Evolutionary conservation across 2,113 vertebrate species (phyloP), one percentile per base, ranked within the genome.

Genomic region (Excalfactoria chinensis): DNA sequence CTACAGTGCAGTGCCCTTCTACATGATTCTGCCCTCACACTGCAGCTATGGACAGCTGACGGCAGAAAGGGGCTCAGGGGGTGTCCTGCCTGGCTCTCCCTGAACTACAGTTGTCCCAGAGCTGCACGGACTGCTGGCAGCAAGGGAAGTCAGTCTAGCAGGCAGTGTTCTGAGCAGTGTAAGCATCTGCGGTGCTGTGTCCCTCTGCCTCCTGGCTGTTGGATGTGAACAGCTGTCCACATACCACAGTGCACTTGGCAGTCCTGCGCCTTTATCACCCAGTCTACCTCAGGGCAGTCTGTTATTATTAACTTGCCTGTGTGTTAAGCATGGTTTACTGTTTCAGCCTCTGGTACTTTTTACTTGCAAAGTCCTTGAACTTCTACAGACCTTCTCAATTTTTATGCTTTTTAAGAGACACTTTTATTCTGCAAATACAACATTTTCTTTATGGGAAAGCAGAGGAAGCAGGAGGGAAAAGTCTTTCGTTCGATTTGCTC

Each of bases 1-100:
- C 53, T 64, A 14, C 34, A 30, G 9, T 9, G 58, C 22, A 17
- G 4, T 21, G 37, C 9, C 34, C 21, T 56, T 4, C 1, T 49
- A 15, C 2, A 1, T 55, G 64, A 70, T 11, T 51, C 69, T 2
- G 1, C 26, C 3, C 22, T 43, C 51, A 7, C 2, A 0, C 56
- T 78, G 51, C 53, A 6, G 10, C 73, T 46, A 12, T 0, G 0
- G 26, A 15, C 56, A 14, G 34, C 7, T 26, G 21, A 60, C 0
- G 7, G 46, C 46, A 34, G 34, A 68, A 35, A 0, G 4, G n/a
- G 32, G 14, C 43, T 70, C 2, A 0, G 20, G 11, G 7, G 9
- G 28, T 37, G 21, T 21, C 32, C 17, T 0, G 0, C 2, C 30
- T 69, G 3, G 55, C n/a, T 90, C 19, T 77, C 55, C 26, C 55